Percentiles rank a stretch among this genome's conserved stretches.
phyloP scores from a whole-genome alignment of 1,140 invertebrate species.

The Ceratina calcarata region DNA sequence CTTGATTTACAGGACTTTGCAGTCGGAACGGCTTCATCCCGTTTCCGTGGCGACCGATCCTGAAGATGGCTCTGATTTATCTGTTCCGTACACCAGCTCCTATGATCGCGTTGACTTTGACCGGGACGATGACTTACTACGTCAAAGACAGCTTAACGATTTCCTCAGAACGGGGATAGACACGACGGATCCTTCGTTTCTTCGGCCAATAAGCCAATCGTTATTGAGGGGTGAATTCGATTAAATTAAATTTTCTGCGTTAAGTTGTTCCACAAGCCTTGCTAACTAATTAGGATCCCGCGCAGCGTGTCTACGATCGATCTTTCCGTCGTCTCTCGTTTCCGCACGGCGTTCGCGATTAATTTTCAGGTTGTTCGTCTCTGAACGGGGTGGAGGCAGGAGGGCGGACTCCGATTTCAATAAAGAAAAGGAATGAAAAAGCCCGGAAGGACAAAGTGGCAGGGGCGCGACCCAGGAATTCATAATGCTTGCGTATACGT shows the following conservation, averaged over 20 bases:
- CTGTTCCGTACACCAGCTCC: background rate
- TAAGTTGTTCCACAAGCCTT: background rate
- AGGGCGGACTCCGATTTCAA: slow-evolving; percentile 20
- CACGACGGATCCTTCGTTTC: slow-evolving; percentile 5
- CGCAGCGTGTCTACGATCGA: slow-evolving; percentile 38
- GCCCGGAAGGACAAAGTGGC: background rate
- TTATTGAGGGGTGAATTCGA: background rate
- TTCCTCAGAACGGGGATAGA: background rate
- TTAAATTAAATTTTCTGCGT: slow-evolving; percentile 46
- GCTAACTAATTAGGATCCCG: slow-evolving; percentile 51
- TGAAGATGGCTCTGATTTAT: background rate
- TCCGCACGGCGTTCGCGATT: slow-evolving; percentile 50
- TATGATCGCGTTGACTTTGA: background rate
- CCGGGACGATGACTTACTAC: background rate
- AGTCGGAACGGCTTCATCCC: background rate
- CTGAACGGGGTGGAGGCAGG: background rate
- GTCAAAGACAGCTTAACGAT: background rate
- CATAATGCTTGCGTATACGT: slow-evolving; percentile 38
- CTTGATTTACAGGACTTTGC: slow-evolving; percentile 32
- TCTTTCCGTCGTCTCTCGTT: slow-evolving; percentile 20
- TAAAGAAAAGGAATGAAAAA: slow-evolving; percentile 44
- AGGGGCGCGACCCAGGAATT: slow-evolving; percentile 37
- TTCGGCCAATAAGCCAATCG: slow-evolving; percentile 5
- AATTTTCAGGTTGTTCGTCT: slow-evolving; percentile 25
- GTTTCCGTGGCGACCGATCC: background rate